Conservation (phyloP, 2,888 invertebrate species). For the Rotaria macrura region DNA sequence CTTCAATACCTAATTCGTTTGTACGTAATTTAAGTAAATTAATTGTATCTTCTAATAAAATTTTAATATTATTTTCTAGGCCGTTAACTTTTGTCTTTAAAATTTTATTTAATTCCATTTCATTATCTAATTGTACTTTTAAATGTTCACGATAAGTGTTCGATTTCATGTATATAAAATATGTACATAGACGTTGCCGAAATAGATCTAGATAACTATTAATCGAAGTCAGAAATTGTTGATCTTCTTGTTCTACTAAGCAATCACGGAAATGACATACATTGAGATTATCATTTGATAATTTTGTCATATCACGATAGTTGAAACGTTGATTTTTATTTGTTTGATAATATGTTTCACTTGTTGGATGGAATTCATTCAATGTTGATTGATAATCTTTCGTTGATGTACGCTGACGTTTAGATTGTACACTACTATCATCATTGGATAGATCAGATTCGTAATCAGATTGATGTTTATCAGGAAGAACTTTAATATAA, state of each 20-base stretch:
- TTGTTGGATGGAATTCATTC: background rate
- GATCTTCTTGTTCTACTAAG: background rate
- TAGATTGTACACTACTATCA: too few relatives aligned
- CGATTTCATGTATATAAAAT: background rate
- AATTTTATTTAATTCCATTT: background rate
- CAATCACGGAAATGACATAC: background rate
- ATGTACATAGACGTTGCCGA: background rate
- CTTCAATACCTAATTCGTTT: constrained; percentile 25
- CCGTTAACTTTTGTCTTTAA: constrained; percentile 20
- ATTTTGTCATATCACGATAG: constrained; percentile 15
- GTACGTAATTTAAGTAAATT: constrained; percentile 29
- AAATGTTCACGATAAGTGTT: background rate
- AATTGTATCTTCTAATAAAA: constrained; percentile 23
- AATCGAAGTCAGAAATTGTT: background rate
- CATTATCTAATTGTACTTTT: background rate
- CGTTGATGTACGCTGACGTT: background rate
- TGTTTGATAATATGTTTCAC: background rate
- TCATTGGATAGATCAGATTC: background rate
- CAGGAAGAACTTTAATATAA: background rate
- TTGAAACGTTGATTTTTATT: background rate
- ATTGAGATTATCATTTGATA: constrained; percentile 14
- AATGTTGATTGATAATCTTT: constrained; percentile 4
- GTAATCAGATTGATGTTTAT: background rate
- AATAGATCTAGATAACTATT: background rate
- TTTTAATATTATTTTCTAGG: constrained; percentile 23